Percentiles rank a stretch among this genome's conserved stretches.
phyloP scores from a whole-genome alignment of 2,113 vertebrate species.

The Ginglymostoma cirratum region DNA sequence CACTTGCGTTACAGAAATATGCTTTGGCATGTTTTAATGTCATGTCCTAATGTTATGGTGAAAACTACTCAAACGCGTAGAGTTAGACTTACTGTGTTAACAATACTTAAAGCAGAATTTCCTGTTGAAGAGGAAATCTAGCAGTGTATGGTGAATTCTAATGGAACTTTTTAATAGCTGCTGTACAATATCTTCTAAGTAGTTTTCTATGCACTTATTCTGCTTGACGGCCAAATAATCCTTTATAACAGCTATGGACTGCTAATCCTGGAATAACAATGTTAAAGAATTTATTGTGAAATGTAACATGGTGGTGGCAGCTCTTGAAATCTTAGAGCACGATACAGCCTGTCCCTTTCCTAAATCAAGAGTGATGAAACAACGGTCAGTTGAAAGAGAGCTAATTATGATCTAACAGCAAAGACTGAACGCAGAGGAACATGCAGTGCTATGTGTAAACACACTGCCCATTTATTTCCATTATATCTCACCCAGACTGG shows the following conservation, averaged over 20 bases:
- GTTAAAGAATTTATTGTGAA: background rate
- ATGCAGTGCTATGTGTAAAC: background rate
- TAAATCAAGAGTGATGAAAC: background rate
- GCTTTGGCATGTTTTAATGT: constrained; percentile 13
- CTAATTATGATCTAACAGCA: background rate
- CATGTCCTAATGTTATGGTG: background rate
- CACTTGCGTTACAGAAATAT: constrained; percentile 47
- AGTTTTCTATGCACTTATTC: background rate
- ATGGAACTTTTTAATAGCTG: background rate
- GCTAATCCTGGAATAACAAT: background rate
- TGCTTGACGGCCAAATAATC: background rate
- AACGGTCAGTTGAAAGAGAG: background rate
- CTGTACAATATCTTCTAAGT: background rate
- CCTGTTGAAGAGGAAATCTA: background rate
- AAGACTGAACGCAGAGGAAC: background rate
- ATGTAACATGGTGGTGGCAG: background rate
- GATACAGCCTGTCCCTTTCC: background rate
- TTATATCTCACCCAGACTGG: background rate
- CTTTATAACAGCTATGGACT: background rate
- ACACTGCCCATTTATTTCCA: background rate
- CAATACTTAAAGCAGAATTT: background rate
- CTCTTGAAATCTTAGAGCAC: background rate
- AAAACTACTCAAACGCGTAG: background rate
- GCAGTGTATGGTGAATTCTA: background rate
- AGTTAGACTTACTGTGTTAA: constrained; percentile 6